A percentile compares a stretch with the other conserved stretches of the same genome.
Evolutionary conservation across 2,113 vertebrate species (phyloP).

Genomic region (Noctilio leporinus): DNA sequence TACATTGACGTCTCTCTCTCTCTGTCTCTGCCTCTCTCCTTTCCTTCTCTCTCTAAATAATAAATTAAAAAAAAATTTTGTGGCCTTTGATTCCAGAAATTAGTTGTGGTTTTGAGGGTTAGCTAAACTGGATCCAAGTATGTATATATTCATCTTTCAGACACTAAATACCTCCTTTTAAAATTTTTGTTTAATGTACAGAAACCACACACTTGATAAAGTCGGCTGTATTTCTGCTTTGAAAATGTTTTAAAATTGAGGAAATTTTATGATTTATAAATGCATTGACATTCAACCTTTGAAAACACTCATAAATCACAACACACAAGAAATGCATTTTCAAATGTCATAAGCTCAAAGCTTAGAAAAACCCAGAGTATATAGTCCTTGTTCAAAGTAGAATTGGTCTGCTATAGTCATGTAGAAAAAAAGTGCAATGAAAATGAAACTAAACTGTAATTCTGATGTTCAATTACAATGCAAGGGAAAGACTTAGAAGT

Average conservation of each 20-base stretch:
- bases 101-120: not conserved
- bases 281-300: not conserved
- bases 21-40: too few relatives aligned
- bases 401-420: rapidly evolving
- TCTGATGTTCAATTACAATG: not conserved
- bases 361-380: not conserved
- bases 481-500: not conserved
- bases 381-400: not conserved
- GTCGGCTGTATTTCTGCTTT: not conserved
- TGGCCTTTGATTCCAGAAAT: not conserved
- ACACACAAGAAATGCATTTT: not conserved
- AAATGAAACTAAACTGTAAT: not conserved
- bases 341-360: not conserved
- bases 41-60: too few relatives aligned
- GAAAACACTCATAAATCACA: not conserved
- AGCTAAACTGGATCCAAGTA: not conserved
- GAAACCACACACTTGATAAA: not conserved
- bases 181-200: not conserved
- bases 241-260: not conserved
- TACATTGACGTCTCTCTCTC: too few relatives aligned
- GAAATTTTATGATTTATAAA: not conserved
- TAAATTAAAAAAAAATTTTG: too few relatives aligned
- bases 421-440: not conserved
- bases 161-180: not conserved
- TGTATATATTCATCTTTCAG: not conserved